phyloP scores from a whole-genome alignment of 2,113 vertebrate genomes.

The Rhea pennata region DNA sequence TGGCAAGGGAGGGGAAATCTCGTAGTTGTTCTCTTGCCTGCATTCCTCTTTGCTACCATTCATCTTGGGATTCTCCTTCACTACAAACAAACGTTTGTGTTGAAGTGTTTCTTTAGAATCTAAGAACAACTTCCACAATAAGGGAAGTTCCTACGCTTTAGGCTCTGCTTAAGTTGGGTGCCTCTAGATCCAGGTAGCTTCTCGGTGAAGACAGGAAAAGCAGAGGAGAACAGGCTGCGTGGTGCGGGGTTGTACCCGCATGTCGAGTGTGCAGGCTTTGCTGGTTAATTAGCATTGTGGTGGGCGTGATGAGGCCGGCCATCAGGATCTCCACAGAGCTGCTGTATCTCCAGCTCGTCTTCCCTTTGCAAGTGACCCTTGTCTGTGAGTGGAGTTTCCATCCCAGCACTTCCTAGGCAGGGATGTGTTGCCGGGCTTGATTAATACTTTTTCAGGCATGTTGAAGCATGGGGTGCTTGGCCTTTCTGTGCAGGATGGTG shows the following conservation, averaged over 20 bases:
- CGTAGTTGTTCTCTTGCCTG: not conserved
- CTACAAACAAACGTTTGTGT: constrained; percentile 42
- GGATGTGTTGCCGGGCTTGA: not conserved
- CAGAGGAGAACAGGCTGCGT: not conserved
- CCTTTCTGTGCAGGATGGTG: not conserved
- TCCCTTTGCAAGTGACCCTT: not conserved
- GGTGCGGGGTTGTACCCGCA: not conserved
- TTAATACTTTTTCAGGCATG: not conserved
- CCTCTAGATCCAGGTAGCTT: not conserved
- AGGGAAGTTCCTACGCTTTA: constrained; percentile 61
- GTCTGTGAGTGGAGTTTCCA: not conserved
- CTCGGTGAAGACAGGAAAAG: not conserved
- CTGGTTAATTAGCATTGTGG: not conserved
- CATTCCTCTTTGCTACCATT: constrained; percentile 38
- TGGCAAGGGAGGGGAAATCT: constrained; percentile 47
- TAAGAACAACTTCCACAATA: constrained; percentile 21
- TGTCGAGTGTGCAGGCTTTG: not conserved
- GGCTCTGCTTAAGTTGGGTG: constrained; percentile 2
- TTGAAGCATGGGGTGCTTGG: not conserved
- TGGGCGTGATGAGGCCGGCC: not conserved
- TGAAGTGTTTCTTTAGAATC: constrained; percentile 24
- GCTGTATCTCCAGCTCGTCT: not conserved
- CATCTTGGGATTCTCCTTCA: constrained; percentile 41
- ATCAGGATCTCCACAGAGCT: not conserved
- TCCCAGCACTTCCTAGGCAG: not conserved